Percentiles rank a stretch among this genome's conserved stretches.
Evolutionary conservation across 2,888 invertebrate genomes (phyloP).

Genomic region (Ptychoptera contaminata): DNA sequence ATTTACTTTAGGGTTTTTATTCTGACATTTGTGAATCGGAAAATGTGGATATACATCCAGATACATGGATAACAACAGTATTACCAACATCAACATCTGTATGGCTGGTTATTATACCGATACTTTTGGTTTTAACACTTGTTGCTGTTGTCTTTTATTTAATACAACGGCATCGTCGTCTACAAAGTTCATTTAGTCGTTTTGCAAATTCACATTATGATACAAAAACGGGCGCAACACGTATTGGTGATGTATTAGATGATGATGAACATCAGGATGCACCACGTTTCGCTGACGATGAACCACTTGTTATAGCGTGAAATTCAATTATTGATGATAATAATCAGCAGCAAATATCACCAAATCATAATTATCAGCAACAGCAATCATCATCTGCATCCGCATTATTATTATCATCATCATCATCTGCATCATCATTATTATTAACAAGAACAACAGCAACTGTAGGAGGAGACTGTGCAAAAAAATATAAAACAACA

Average conservation of each 20-base stretch:
- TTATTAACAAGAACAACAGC: no score
- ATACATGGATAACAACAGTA: constrained; percentile 12
- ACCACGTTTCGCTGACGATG: constrained; percentile 84
- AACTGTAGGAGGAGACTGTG: no score
- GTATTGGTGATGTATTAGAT: constrained; percentile 61
- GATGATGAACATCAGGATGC: constrained; percentile 67
- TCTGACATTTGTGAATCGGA: constrained; percentile 16
- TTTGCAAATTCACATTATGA: constrained; percentile 78
- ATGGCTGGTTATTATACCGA: constrained; percentile 38
- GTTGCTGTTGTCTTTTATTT: constrained; percentile 43
- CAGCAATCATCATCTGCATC: no score
- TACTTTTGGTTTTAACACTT: constrained; percentile 36
- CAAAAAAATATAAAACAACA: no score
- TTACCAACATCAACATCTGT: constrained; percentile 14
- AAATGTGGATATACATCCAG: constrained; percentile 14
- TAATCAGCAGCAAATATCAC: no score
- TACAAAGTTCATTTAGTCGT: constrained; percentile 62
- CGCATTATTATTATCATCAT: no score
- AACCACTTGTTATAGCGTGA: constrained; percentile 82
- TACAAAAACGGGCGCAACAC: constrained; percentile 72
- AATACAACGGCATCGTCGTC: constrained; percentile 50
- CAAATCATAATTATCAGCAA: no score
- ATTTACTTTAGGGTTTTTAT: constrained; percentile 13
- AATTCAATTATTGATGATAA: constrained; percentile 5
- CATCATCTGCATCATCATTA: no score